phyloP scores from a whole-genome alignment of 2,888 invertebrate species.

The Dendrolimus houi region DNA sequence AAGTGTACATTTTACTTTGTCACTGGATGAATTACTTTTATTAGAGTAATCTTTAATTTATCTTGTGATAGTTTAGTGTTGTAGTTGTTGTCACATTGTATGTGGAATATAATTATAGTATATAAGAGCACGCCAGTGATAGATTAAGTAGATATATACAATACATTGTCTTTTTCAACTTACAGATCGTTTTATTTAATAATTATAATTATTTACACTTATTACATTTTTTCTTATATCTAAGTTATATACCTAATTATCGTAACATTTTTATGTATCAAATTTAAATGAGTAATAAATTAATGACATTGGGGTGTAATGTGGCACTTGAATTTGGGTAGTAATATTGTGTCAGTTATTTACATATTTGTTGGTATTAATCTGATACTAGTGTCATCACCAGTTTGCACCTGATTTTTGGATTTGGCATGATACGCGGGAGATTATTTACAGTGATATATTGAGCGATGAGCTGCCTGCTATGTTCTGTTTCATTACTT shows the following conservation, averaged over 20 bases:
- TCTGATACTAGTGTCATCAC: too few species aligned
- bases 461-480: slow-evolving; percentile 53
- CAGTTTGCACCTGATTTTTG: slow-evolving; percentile 21
- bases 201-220: slow-evolving; percentile 58
- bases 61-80: too few species aligned
- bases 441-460: slow-evolving; percentile 56
- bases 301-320: slow-evolving; percentile 61
- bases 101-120: too few species aligned
- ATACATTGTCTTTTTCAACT: not conserved
- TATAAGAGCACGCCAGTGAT: not conserved
- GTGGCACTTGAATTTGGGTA: slow-evolving; percentile 47
- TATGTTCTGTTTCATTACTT: slow-evolving; percentile 51
- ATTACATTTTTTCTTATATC: slow-evolving; percentile 48
- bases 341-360: slow-evolving; percentile 39
- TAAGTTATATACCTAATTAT: slow-evolving; percentile 65
- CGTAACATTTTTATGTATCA: slow-evolving; percentile 53
- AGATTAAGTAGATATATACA: not conserved
- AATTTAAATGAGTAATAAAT: slow-evolving; percentile 68
- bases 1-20: too few species aligned
- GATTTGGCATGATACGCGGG: slow-evolving; percentile 21
- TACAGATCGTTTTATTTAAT: not conserved
- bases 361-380: slow-evolving; percentile 24
- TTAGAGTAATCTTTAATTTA: too few species aligned
- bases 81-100: too few species aligned
- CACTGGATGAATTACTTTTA: too few species aligned